Evolutionary conservation across 2,113 vertebrate species (phyloP).

Genomic region (Psophia crepitans): DNA sequence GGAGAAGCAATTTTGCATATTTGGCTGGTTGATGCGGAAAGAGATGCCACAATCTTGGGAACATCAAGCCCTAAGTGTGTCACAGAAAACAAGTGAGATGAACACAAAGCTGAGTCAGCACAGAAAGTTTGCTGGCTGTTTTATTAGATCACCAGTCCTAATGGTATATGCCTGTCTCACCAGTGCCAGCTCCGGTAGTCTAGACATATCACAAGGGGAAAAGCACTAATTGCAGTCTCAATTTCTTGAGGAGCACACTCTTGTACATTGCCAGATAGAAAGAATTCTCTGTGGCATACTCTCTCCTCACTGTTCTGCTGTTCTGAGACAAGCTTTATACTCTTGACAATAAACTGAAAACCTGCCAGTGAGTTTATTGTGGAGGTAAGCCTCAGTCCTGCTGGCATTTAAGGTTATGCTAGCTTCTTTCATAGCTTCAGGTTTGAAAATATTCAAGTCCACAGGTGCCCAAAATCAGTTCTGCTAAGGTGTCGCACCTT

Average conservation of each 20-base stretch:
- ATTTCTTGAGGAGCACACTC: background rate
- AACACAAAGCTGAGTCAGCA: background rate
- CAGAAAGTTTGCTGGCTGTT: conserved; percentile 8
- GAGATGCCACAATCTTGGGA: background rate
- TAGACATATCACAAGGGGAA: background rate
- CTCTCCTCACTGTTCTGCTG: background rate
- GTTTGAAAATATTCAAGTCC: background rate
- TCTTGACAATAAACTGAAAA: conserved; percentile 25
- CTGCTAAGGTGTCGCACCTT: background rate
- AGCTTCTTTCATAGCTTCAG: background rate
- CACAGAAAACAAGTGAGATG: background rate
- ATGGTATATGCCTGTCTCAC: background rate
- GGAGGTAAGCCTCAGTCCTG: background rate
- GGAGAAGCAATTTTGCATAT: background rate
- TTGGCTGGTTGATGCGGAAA: background rate
- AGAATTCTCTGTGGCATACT: background rate
- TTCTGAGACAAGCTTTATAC: conserved; percentile 2
- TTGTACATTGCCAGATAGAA: background rate
- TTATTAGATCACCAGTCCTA: background rate
- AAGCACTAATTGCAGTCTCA: background rate
- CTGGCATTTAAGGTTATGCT: background rate
- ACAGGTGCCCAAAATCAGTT: background rate
- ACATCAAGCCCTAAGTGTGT: background rate
- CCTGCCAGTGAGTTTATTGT: background rate
- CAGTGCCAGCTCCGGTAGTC: background rate